Conservation (phyloP, 2,888 invertebrate genomes). For the Zonitis immaculata region DNA sequence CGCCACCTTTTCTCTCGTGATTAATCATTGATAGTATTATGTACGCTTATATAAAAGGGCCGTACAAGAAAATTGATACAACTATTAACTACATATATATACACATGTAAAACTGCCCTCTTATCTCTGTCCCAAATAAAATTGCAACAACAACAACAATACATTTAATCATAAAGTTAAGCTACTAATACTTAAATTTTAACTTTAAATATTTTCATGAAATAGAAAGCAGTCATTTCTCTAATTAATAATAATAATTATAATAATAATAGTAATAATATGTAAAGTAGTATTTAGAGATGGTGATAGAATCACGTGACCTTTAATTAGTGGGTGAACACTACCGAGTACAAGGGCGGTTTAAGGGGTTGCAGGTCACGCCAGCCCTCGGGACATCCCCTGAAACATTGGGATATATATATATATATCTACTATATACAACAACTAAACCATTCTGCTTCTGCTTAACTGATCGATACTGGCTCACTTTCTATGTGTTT, state of each 20-base stretch:
- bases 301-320: conserved; percentile 43
- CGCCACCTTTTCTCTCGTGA: conserved; percentile 38
- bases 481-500: conserved; percentile 21
- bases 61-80: background rate
- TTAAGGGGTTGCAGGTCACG: conserved; percentile 43
- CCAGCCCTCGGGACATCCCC: conserved; percentile 41
- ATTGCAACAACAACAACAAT: no score
- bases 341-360: conserved; percentile 38
- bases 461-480: conserved; percentile 35
- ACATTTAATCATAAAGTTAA: no score
- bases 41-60: conserved; percentile 7
- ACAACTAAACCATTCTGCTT: conserved; percentile 2
- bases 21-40: conserved; percentile 26
- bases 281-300: conserved; percentile 38
- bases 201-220: conserved; percentile 27
- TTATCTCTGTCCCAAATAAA: no score
- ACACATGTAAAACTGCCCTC: no score
- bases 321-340: conserved; percentile 42
- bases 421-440: background rate
- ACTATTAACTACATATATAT: background rate
- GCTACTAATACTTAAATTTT: no score
- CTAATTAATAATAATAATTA: no score
- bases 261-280: no score
- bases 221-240: conserved; percentile 23
- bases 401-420: conserved; percentile 15